Base-by-base conservation (phyloP, 2,113 vertebrate species). In the Reinhardtius hippoglossoides region DNA sequence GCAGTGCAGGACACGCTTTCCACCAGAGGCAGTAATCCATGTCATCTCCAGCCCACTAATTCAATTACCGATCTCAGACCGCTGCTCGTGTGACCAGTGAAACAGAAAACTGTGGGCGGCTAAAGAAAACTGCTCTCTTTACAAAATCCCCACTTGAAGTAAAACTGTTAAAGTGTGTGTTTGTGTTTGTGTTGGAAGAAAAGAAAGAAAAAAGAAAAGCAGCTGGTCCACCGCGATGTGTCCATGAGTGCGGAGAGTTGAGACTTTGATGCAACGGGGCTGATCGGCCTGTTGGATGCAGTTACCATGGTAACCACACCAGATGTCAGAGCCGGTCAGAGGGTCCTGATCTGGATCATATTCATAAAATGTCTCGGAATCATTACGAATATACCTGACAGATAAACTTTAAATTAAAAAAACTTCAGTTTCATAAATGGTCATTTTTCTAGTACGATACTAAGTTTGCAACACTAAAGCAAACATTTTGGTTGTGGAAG, bases 21-120 rank as follows among this genome's bases (percentile, higher is more conserved):
- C 54, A 57, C 26, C 50, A 59, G 40, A 71, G 71, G 42, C 46
- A 70, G 55, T 76, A 78, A 80, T 91, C 74, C 71, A 60, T 0
- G 26, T 81, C 76, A 82, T 87, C 78, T 80, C 50, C 79, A 80
- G 61, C 78, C 42, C n/a, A 75, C 78, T 89, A 89, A 90, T 91
- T 88, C 59, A 87, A 83, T 90, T 84, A 90, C 62, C 74, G 26
- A 44, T 48, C 78, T 62, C 56, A 82, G 56, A 76, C 58, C 61
- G 37, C 71, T 58, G 80, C 63, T 20, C 63, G 50, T 71, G 63
- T 69, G 56, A 31, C 74, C 46, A 44, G 3, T 59, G 20, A 54
- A 59, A 73, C 15, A 50, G 60, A 68, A 68, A 73, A 63, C 56
- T 50, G 71, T 71, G 71, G 74, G 78, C 18, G 37, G 65, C 23